Evolutionary conservation across 2,797 vertebrate genomes (phyloP), one percentile per base, ranked within the genome.

Genomic region (Acanthiza pusilla): DNA sequence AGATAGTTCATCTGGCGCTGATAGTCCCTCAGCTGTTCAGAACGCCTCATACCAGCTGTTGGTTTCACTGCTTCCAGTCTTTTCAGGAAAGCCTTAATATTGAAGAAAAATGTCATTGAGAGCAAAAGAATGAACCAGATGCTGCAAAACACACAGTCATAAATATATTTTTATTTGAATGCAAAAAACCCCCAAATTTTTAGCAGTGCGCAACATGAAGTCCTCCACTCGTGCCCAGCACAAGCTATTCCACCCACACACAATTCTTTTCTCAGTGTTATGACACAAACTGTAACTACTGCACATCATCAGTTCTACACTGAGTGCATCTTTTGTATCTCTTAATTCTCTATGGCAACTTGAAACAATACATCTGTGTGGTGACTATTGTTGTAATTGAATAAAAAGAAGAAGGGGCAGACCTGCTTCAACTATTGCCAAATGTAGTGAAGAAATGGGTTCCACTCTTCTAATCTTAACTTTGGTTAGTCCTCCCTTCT

Each of bases 61-160:
- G 99, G 98, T 82, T 99, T 99, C 88, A 98, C 98, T 5, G 98
- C 97, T 97, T 99, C 98, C 92, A 99, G 96, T 84, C 98, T 98
- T 96, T 99, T 99, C 88, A 99, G 96, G 50, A 99, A 98, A 88
- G 98, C 98, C 99, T 99, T 95, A 53, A 80, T 65, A 91, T 55
- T 11, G 76, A 87, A 95, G 38, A 93, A 94, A 81, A 75, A 66
- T 13, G 42, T 16, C 9, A 65, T 57, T 8, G 62, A 80, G 70
- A 65, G 34, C 83, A 32, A 27, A 78, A 79, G 29, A 68, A 55
- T 9, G 3, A 83, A 72, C 23, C 74, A 62, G 51, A 27, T 85
- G 18, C 42, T 60, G 40, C 17, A 57, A 74, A 87, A 76, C 13
- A 53, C 82, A 76, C 13, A 53, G 11, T 48, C 36, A 42, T 13